Percentiles rank a stretch among this genome's conserved stretches.
Evolutionary conservation across 2,113 vertebrate species (phyloP).

Genomic region (Crotophaga sulcirostris): DNA sequence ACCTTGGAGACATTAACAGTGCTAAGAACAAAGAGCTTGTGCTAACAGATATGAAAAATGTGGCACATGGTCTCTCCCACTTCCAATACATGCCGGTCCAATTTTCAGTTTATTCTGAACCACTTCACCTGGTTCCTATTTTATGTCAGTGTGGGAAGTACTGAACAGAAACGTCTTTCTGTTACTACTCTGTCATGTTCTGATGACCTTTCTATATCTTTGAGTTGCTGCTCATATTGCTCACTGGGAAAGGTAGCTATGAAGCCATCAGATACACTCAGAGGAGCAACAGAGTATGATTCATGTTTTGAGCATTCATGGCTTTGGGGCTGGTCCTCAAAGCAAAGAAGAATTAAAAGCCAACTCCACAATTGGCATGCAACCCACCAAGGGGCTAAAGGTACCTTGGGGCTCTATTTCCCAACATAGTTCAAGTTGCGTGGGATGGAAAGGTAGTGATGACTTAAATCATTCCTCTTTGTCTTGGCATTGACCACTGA

Average conservation of each 20-base stretch:
- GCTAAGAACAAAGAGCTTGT: neutral
- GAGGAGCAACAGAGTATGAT: neutral
- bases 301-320: neutral
- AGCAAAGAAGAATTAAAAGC: neutral
- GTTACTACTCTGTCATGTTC: neutral
- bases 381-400: neutral
- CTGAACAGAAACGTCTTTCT: neutral
- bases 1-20: neutral
- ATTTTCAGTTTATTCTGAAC: neutral
- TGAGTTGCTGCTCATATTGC: constrained; percentile 12
- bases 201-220: neutral
- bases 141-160: neutral
- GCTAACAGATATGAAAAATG: neutral
- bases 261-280: neutral
- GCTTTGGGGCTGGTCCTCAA: neutral
- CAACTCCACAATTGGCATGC: neutral
- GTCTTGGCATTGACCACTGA: neutral
- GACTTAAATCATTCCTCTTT: neutral
- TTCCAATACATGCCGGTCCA: neutral
- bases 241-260: neutral
- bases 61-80: neutral
- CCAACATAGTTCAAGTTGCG: neutral
- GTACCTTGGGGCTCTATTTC: neutral
- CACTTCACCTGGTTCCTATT: neutral
- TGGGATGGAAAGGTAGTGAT: neutral